Evolutionary conservation across 2,113 vertebrate genomes (phyloP), one percentile per base, ranked within the genome.

Genomic region (Tautogolabrus adspersus): DNA sequence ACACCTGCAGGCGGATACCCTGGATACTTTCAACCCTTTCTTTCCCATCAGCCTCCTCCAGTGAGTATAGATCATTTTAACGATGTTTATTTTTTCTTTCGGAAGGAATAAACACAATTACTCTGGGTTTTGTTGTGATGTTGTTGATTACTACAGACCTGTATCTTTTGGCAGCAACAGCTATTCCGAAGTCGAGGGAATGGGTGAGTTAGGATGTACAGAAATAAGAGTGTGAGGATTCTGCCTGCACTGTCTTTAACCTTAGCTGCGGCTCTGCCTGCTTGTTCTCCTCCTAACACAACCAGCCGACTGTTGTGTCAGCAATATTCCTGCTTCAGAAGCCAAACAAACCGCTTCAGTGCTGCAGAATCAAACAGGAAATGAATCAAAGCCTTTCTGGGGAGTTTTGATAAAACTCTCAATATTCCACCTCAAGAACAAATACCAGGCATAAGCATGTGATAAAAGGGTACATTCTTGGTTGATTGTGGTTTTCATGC

Each of bases 21-120:
- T 95, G 40, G 94, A 95, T 44, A 90, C 91, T 72, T 95, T 95
- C 64, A 94, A 95, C 82, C 93, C 94, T 51, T 94, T 95, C 64
- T 93, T 95, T n/a, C 94, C 95, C 57, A 95, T 95, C 87, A 95
- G 93, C 79, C 91, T 95, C 54, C 90, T 95, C 26, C 95, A 95
- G 95, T 95, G 73, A 95, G 95, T 95, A 84, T 12, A 77, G 8
- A 23, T 1, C 13, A 8, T 5, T 5, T 38, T 22, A 22, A 13
- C 12, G 8, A 21, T 15, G 8, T 10, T 10, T n/a, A 19, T 47
- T 46, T 10, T 12, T 47, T 64, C 44, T 21, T 6, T 7, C 3
- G 4, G 19, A 51, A 19, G 49, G 19, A 52, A 52, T n/a, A 21
- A 49, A 57, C 13, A 11, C 34, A 72, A 5, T 55, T 42, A 58